Conservation (phyloP, 2,797 vertebrate genomes). For the Nyctibius grandis region DNA sequence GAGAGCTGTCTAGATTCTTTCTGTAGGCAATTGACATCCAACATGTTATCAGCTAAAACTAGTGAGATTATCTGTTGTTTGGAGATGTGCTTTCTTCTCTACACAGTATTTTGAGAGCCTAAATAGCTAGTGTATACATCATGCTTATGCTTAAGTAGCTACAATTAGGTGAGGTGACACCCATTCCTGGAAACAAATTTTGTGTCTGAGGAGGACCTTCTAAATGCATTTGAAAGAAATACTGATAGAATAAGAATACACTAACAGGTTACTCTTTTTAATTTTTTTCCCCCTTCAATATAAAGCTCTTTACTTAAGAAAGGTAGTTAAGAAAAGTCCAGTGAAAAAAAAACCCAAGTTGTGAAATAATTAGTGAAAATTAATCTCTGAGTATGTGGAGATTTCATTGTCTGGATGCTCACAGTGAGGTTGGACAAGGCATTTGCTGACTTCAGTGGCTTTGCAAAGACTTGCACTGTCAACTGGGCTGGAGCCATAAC, state of each 20-base stretch:
- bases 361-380: not conserved
- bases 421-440: not conserved
- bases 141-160: not conserved
- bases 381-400: not conserved
- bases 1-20: not conserved
- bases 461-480: not conserved
- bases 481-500: not conserved
- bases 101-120: not conserved
- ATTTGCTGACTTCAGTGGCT: not conserved
- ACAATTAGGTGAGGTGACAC: not conserved
- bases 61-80: not conserved
- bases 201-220: not conserved
- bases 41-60: not conserved
- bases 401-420: not conserved
- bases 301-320: not conserved
- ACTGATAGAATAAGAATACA: not conserved
- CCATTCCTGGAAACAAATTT: not conserved
- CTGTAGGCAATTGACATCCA: not conserved
- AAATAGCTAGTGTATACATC: accelerated
- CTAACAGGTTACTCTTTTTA: not conserved
- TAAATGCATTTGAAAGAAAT: not conserved
- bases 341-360: not conserved
- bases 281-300: no score
- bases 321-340: not conserved
- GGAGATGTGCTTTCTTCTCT: not conserved